phyloP scores from a whole-genome alignment of 2,113 vertebrate species.

The Marmota flaviventris region DNA sequence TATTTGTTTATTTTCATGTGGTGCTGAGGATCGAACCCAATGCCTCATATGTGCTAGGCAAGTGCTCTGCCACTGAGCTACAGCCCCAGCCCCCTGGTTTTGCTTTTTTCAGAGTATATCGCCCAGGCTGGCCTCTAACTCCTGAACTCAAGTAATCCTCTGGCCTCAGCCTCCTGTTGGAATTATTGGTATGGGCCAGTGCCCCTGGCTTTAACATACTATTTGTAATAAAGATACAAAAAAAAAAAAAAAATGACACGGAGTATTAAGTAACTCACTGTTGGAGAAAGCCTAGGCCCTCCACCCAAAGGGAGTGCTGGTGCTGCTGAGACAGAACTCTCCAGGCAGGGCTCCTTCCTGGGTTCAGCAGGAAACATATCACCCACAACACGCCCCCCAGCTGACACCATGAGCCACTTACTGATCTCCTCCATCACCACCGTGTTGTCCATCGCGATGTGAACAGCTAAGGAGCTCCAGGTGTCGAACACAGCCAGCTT shows the following conservation, averaged over 20 bases:
- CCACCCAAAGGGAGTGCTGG: neutral
- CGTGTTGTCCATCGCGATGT: conserved; percentile 99
- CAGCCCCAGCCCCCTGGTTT: no score
- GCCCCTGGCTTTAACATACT: neutral
- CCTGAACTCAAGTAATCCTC: neutral
- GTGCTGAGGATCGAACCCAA: no score
- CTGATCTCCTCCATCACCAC: conserved; percentile 98
- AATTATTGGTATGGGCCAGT: neutral
- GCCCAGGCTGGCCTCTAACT: neutral
- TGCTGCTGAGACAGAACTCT: neutral
- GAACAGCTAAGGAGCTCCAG: conserved; percentile 96
- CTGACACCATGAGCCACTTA: conserved; percentile 86
- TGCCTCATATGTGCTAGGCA: no score
- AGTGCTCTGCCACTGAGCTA: no score
- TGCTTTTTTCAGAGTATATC: no score
- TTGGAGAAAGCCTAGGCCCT: neutral
- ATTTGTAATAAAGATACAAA: neutral
- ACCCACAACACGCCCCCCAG: rapidly evolving
- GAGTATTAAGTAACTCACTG: neutral
- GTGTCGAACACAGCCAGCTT: conserved; percentile 97
- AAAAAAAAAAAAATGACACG: neutral
- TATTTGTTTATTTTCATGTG: neutral
- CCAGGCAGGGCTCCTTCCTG: neutral
- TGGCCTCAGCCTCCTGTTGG: neutral
- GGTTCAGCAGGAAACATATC: rapidly evolving